phyloP scores from a whole-genome alignment of 2,797 vertebrate genomes.

The Brachyalestes nurse region DNA sequence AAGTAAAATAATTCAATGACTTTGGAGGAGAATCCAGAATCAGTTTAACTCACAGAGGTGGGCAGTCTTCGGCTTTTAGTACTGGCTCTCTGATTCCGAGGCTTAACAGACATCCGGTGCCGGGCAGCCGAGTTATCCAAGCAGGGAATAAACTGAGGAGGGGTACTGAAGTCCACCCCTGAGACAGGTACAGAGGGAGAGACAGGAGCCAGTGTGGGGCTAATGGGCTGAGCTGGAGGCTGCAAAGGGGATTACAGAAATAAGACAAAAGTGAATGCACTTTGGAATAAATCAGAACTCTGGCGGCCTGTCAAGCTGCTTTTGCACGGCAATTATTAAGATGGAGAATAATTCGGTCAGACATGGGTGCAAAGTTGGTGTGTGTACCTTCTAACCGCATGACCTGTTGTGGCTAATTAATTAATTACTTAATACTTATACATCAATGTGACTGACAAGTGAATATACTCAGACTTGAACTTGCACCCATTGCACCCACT shows the following conservation, averaged over 20 bases:
- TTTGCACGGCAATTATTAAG: neutral
- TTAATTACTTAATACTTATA: neutral
- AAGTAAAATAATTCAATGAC: neutral
- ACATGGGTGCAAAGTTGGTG: neutral
- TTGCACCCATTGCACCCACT: neutral
- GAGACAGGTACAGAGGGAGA: slow-evolving; percentile 59
- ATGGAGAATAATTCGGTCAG: neutral
- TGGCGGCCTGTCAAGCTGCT: neutral
- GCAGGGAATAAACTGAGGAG: slow-evolving; percentile 80
- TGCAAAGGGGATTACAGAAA: slow-evolving; percentile 51
- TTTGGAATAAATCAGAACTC: slow-evolving; percentile 12
- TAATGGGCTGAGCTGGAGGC: slow-evolving; percentile 67
- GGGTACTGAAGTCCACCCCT: slow-evolving; percentile 81
- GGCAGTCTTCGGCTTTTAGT: slow-evolving; percentile 77
- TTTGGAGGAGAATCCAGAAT: neutral
- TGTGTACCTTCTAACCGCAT: neutral
- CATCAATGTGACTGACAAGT: neutral
- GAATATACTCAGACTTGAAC: neutral
- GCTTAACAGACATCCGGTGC: slow-evolving; percentile 92
- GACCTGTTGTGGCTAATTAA: neutral
- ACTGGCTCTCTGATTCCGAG: slow-evolving; percentile 87
- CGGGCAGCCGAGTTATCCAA: slow-evolving; percentile 95
- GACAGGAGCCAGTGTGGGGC: slow-evolving; percentile 50
- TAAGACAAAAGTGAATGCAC: neutral
- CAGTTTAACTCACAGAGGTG: slow-evolving; percentile 74